Base-by-base conservation (phyloP, 2,888 invertebrate genomes). In the Tolmerus cingulatus region DNA sequence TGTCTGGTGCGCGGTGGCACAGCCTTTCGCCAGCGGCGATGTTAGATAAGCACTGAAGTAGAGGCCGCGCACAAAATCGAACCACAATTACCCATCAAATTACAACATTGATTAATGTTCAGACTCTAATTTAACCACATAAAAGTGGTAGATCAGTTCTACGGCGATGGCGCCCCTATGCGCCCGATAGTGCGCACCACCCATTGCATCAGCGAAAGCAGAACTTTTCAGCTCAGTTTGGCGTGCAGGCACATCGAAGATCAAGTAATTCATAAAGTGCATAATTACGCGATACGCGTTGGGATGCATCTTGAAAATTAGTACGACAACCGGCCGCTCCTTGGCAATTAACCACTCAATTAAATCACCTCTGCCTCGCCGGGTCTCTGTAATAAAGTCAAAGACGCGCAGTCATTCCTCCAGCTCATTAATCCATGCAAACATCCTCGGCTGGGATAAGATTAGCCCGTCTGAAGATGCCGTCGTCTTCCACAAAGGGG, bases 291-390 rank as follows among this genome's bases (percentile, higher is more conserved):
- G 30, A 19, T 82, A 37, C 82, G 82, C 55, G 66, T 66, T 37
- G 57, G n/a, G 57, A 66, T 66, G 19, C n/a, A 37, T n/a, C 81
- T 51, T 16, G 51, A 34, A 81, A 76, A 81, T 81, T 81, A 84
- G 74, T 85, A 85, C 43, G 85, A 85, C 85, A 74, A 34, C 43
- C 85, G 16, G 46, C 23, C 19, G 74, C 74, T 85, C 40, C 43
- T 43, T 74, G 46, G 46, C 74, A 85, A 85, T 85, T 85, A 85
- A 46, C 74, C 85, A 85, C 85, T 74, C 85, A 85, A 85, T 85
- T 85, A 85, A 85, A 85, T 85, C 85, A 74, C 74, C 43, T 74
- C 37, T 66, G 37, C 12, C 74, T 40, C n/a, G 5, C 51, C 5
- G n/a, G 3, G n/a, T 30, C 43, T 85, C 85, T 74, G 27, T 74